Evolutionary conservation across 1,140 invertebrate species (phyloP), one percentile per base, ranked within the genome.

Genomic region (Ips typographus): DNA sequence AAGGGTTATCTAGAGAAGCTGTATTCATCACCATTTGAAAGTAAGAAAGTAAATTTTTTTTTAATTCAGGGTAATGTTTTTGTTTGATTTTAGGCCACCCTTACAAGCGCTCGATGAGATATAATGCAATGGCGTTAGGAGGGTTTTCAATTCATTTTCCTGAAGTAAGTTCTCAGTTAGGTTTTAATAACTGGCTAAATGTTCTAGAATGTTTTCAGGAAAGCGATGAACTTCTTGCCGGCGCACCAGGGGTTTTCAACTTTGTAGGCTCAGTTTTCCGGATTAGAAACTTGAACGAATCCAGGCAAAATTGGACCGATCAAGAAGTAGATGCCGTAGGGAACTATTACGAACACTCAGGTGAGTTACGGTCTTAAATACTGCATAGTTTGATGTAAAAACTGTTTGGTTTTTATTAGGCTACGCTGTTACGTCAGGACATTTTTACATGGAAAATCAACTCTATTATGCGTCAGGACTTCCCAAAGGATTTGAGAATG

Each of bases 381-480:
- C 22, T 22, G 22, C 22, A 22, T 22, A 22, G 22, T 22, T 22
- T 49, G 3, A n/a, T 49, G 40, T 55, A 58, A 52, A 70, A 43
- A 1, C n/a, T 47, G 22, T 39, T n/a, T n/a, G n/a, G n/a, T n/a
- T 58, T 62, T 40, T 65, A 79, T 60, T 70, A 84, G 85, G 85
- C 7, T 87, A 86, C 72, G 79, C 84, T 4, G 78, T 86, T 8
- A 82, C 82, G 40, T 84, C 84, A 2, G 86, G 86, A 43, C 74
- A 77, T 64, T 84, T 83, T 72, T 82, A 80, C 59, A 65, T 70
- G 3, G 61, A 68, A 40, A 69, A 67, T 1, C 51, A 79, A 56
- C 55, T 80, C 2, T 78, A 77, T 51, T 85, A 82, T 66, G 85
- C 80, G 1, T 75, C 81, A 2, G 80, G 83, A 49, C 81, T 81